A percentile compares a stretch with the other conserved stretches of the same genome.
phyloP scores from a whole-genome alignment of 2,113 vertebrate species.

The Polyodon spathula region DNA sequence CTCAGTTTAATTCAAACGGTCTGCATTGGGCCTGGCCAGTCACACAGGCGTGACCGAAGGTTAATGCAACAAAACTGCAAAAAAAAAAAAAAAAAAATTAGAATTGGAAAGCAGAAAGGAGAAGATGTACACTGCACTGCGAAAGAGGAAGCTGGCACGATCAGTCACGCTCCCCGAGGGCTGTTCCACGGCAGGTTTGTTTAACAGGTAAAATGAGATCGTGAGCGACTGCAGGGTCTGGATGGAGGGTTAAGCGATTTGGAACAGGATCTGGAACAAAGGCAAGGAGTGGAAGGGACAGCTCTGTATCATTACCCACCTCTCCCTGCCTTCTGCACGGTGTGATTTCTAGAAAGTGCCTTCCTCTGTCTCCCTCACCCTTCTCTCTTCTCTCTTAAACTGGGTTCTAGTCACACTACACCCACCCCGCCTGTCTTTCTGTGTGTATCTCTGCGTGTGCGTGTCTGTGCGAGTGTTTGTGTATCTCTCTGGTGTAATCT shows the following conservation, averaged over 20 bases:
- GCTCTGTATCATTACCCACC: not conserved
- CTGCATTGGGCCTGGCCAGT: too few relatives aligned
- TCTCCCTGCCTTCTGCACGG: not conserved
- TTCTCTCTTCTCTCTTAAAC: not conserved
- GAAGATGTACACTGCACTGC: not conserved
- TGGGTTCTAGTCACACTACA: too few relatives aligned
- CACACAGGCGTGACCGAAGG: too few relatives aligned
- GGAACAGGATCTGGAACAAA: too few relatives aligned
- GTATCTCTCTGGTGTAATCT: conserved; percentile 39
- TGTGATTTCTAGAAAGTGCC: not conserved
- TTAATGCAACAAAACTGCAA: too few relatives aligned
- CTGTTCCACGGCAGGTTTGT: not conserved
- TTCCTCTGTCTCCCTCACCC: not conserved
- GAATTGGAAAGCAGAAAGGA: not conserved
- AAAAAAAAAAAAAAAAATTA: too few relatives aligned
- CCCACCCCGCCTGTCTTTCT: conserved; percentile 12
- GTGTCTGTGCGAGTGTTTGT: conserved; percentile 57
- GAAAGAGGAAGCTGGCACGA: not conserved
- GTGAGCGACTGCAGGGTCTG: too few relatives aligned
- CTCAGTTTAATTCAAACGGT: too few relatives aligned
- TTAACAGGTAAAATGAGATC: too few relatives aligned
- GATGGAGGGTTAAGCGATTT: too few relatives aligned
- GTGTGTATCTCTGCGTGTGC: conserved; percentile 34
- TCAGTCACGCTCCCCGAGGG: too few relatives aligned
- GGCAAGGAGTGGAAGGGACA: too few relatives aligned